Evolutionary conservation across 1,140 invertebrate species (phyloP).

Genomic region (Lithobius niger): DNA sequence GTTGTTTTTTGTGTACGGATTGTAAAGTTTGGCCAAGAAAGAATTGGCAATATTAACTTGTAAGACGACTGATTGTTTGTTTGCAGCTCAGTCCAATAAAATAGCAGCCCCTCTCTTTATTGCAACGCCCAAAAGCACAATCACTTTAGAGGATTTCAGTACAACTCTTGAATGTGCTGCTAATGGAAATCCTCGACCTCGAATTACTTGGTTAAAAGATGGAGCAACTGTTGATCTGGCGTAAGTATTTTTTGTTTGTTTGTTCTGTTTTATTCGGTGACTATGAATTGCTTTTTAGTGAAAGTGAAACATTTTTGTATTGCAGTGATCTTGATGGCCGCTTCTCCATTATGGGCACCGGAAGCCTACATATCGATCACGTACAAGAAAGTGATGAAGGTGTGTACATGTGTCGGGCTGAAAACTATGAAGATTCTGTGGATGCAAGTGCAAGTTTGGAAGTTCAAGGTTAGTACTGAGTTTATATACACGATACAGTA

Average conservation of each 20-base stretch:
- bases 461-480: conserved; percentile 55
- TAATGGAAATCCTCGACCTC: conserved; percentile 69
- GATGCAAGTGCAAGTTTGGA: conserved; percentile 68
- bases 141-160: conserved; percentile 46
- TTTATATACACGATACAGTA: too few species aligned
- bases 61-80: too few species aligned
- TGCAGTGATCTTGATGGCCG: conserved; percentile 26
- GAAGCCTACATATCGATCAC: conserved; percentile 54
- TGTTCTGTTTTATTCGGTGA: conserved; percentile 35
- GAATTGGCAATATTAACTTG: too few species aligned
- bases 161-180: conserved; percentile 82
- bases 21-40: too few species aligned
- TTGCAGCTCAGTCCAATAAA: conserved; percentile 16
- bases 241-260: conserved; percentile 32
- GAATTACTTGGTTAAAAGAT: conserved; percentile 83
- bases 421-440: conserved; percentile 71
- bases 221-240: conserved; percentile 71
- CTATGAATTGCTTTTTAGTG: conserved; percentile 29
- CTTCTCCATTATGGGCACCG: conserved; percentile 48
- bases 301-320: conserved; percentile 32
- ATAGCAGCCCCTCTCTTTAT: conserved; percentile 31
- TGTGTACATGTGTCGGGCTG: conserved; percentile 83
- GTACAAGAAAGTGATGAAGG: conserved; percentile 68
- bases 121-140: conserved; percentile 39
- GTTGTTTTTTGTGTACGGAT: too few species aligned